Evolutionary conservation across 2,113 vertebrate genomes (phyloP), one percentile per base, ranked within the genome.

Genomic region (Pterocles gutturalis): DNA sequence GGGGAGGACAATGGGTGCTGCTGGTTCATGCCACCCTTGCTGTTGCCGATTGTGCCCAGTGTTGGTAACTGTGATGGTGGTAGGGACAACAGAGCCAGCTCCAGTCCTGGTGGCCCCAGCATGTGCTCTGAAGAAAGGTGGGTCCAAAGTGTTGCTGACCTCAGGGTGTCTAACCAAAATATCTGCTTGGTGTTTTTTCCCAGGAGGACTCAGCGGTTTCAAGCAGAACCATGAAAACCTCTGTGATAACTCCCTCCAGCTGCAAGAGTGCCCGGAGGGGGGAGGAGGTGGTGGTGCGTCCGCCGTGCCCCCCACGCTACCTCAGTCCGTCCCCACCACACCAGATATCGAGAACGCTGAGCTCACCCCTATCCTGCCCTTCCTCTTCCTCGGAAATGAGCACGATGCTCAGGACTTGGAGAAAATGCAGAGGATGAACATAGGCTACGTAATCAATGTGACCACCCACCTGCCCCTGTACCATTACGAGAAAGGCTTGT

Each of bases 381-480:
- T 99, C 97, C 98, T 99, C 65, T 99, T 99, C 88, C 99, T 99
- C 0, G 99, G 99, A 91, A 99, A 99, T 0, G 99, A 99, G 97
- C 99, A 99, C 0, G 99, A 99, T 5, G 99, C 99, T 77, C 99
- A 99, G 98, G 99, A 99, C 98, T 96, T 98, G 96, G 98, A 99
- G 91, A 98, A 98, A 95, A 98, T 99, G 99, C 99, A 99, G 98
- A 98, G 98, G 96, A 88, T 98, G 94, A 99, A 99, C 98, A 98
- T 99, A 2, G 99, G 99, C 94, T 99, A 99, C 7, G 90, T 99
- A 96, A 99, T 99, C 57, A 99, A 99, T 2, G 99, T 99, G 92
- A 99, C 99, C 98, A 99, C 99, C 7, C 99, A 99, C 98, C 98
- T 99, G 73, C 99, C 99, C 29, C 99, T 99, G 28, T 99, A 98